Percentiles rank a stretch among this genome's conserved stretches.
phyloP scores from a whole-genome alignment of 2,797 vertebrate genomes.

The Phrynocephalus forsythii region DNA sequence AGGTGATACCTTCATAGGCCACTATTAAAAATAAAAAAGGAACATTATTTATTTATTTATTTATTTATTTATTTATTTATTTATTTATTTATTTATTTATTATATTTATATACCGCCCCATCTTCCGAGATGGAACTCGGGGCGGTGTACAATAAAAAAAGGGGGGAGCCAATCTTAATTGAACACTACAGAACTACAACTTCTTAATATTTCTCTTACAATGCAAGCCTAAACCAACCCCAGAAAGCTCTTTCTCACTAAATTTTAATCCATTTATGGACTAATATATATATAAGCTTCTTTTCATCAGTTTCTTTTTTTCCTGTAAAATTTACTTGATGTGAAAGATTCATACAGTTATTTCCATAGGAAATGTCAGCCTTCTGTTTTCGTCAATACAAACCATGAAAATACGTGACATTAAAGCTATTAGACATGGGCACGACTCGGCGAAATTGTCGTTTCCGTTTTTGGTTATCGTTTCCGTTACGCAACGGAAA shows the following conservation, averaged over 20 bases:
- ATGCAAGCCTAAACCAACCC: neutral
- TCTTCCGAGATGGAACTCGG: too few relatives aligned
- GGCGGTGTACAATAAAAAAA: too few relatives aligned
- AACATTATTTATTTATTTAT: too few relatives aligned
- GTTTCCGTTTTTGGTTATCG: too few relatives aligned
- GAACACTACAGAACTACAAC: neutral
- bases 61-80: too few relatives aligned
- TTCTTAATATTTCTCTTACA: neutral
- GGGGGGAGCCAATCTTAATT: neutral
- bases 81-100: too few relatives aligned
- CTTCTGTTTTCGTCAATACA: neutral
- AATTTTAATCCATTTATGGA: neutral
- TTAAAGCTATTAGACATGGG: neutral
- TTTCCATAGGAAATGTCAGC: constrained; percentile 42
- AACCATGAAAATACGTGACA: neutral
- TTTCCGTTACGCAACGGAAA: too few relatives aligned
- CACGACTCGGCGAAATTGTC: too few relatives aligned
- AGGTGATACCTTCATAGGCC: too few relatives aligned
- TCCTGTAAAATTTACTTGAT: neutral
- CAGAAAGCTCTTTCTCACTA: neutral
- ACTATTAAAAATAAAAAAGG: too few relatives aligned
- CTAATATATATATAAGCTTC: neutral
- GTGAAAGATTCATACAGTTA: constrained; percentile 1
- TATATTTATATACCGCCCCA: too few relatives aligned
- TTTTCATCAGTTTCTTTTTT: neutral